Evolutionary conservation across 2,888 invertebrate genomes (phyloP), one percentile per base, ranked within the genome.

Genomic region (Drosophila greeni): DNA sequence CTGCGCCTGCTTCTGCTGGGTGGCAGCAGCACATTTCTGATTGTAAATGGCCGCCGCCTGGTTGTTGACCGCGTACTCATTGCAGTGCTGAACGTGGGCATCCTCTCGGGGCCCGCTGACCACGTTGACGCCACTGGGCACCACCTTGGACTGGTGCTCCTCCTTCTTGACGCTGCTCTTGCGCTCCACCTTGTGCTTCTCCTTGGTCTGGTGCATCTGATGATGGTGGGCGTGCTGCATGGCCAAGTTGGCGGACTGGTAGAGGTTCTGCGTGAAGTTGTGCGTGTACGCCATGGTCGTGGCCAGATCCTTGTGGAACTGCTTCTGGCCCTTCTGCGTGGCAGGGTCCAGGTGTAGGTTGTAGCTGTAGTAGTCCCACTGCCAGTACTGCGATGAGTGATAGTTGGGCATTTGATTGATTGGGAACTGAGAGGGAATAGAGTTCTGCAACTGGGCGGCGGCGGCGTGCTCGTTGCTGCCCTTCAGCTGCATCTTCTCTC

Each of bases 341-440:
- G 87, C 80, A 0, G 89, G 77, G 64, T 92, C 92, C 52, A 92
- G 86, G 70, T 91, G 91, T 2, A 92, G 85, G 76, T 92, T 92
- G 74, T 92, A 92, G 1, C 91, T 89, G 69, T 91, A 91, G 52
- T 89, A 90, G 74, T 93, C 93, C 85, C 92, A 90, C 83, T 93
- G 92, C 90, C 92, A 92, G 76, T 93, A 93, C 80, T 93, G 93
- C 0, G 91, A 90, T 47, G 92, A 85, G 80, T 92, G 92, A 79
- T 93, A 93, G 81, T 93, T 93, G 2, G 93, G 92, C 52, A 93
- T 90, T 75, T 93, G 92, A 87, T 93, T 93, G 87, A 91, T 90
- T 1, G 91, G 87, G 75, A 92, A 92, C 75, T 93, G 93, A 0
- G 92, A 90, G 1, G 91, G 88, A 65, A 91, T 84, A 3, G 88